Evolutionary conservation across 2,888 invertebrate genomes (phyloP).

Genomic region (Pimpla rufipes): DNA sequence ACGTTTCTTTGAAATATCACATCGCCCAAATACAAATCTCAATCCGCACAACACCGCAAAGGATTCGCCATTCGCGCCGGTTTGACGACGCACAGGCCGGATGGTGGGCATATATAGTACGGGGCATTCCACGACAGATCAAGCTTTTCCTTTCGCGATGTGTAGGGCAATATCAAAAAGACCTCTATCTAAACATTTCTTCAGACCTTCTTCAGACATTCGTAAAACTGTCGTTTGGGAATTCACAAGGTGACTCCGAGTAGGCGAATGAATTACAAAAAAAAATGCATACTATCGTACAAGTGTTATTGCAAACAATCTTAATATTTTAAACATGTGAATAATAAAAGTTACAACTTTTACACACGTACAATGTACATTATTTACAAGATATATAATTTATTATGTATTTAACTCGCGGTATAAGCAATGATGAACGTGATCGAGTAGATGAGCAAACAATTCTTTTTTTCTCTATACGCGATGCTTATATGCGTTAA

Average conservation of each 20-base stretch:
- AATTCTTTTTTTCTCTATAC: conserved; percentile 11
- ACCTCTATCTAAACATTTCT: too few relatives aligned
- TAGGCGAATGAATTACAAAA: neutral
- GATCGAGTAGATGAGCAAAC: conserved; percentile 19
- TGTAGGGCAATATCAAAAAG: too few relatives aligned
- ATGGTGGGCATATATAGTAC: too few relatives aligned
- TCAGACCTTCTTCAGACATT: neutral
- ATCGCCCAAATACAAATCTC: neutral
- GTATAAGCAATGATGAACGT: conserved; percentile 34
- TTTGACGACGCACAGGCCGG: too few relatives aligned
- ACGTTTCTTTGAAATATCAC: neutral
- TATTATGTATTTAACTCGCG: conserved; percentile 35
- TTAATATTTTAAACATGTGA: conserved; percentile 42
- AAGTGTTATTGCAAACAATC: conserved; percentile 65
- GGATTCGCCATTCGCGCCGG: too few relatives aligned
- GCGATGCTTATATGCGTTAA: conserved; percentile 11
- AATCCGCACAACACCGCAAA: too few relatives aligned
- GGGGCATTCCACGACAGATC: too few relatives aligned
- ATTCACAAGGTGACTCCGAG: neutral
- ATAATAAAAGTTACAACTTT: conserved; percentile 75
- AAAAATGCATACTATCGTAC: conserved; percentile 34
- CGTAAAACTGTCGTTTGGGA: neutral
- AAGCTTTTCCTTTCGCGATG: too few relatives aligned
- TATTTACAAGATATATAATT: conserved; percentile 80
- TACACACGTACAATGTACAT: conserved; percentile 78